Conservation (phyloP, 1,140 invertebrate species). For the Ostrea edulis region DNA sequence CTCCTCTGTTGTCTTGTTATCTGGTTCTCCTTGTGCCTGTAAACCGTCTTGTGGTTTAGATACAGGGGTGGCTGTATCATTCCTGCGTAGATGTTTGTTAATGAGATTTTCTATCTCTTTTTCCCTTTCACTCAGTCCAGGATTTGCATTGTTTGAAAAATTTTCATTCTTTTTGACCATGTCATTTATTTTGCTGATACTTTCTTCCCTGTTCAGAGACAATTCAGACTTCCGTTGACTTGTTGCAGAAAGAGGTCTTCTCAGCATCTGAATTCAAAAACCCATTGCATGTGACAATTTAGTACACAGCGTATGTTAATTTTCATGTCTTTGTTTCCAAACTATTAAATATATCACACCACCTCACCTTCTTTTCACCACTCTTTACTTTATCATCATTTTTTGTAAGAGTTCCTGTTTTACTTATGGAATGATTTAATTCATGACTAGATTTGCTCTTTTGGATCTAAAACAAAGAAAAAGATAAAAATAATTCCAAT, state of each 20-base stretch:
- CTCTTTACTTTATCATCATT: background rate
- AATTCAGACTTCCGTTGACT: background rate
- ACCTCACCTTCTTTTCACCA: conserved; percentile 6
- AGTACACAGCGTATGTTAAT: background rate
- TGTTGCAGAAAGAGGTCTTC: conserved; percentile 51
- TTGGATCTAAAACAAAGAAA: background rate
- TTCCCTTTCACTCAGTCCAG: conserved; percentile 46
- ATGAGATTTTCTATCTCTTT: conserved; percentile 58
- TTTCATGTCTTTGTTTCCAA: background rate
- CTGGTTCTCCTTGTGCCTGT: background rate
- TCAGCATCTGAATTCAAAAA: conserved; percentile 11
- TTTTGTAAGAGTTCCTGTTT: background rate
- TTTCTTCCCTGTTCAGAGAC: background rate
- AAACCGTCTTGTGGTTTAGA: background rate
- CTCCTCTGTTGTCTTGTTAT: background rate
- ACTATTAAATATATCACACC: too few species aligned
- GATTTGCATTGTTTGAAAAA: background rate
- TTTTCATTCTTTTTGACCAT: background rate
- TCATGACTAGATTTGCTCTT: conserved; percentile 10
- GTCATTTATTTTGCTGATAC: background rate
- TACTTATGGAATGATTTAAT: background rate
- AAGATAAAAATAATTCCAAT: too few species aligned
- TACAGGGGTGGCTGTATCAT: conserved; percentile 10
- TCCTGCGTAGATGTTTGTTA: conserved; percentile 51
- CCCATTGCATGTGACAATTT: background rate